Evolutionary conservation across 2,113 vertebrate species (phyloP).

Genomic region (Ochotona curzoniae): DNA sequence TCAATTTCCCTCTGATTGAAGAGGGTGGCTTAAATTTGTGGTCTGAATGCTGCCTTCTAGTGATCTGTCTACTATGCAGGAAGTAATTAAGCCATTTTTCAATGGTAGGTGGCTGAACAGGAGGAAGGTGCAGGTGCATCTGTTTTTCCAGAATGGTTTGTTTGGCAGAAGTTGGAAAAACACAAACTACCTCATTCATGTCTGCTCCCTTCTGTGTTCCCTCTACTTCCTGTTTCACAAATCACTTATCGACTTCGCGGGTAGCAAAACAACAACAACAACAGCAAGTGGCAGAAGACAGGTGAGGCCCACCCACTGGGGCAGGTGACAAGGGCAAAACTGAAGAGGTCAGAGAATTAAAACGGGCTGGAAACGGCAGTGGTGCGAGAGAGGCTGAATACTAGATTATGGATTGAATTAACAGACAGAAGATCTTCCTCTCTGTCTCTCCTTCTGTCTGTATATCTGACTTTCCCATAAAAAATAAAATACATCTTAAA

Average conservation of each 20-base stretch:
- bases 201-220: constrained; percentile 16
- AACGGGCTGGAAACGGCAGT: constrained; percentile 84
- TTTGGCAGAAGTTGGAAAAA: constrained; percentile 84
- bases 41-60: constrained; percentile 84
- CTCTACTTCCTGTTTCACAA: constrained; percentile 79
- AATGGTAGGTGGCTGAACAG: constrained; percentile 81
- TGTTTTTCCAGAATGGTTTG: constrained; percentile 85
- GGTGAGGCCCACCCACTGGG: neutral
- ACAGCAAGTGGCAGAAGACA: neutral
- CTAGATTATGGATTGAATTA: neutral
- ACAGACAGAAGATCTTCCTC: too few relatives aligned
- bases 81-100: constrained; percentile 85
- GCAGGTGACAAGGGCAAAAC: neutral
- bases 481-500: too few relatives aligned
- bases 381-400: constrained; percentile 9
- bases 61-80: constrained; percentile 84
- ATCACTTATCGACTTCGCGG: constrained; percentile 89
- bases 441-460: too few relatives aligned
- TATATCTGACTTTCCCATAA: too few relatives aligned
- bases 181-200: constrained; percentile 79
- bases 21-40: constrained; percentile 83
- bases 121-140: constrained; percentile 78
- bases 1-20: constrained; percentile 84
- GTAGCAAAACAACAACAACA: neutral
- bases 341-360: constrained; percentile 52